Evolutionary conservation across 2,888 invertebrate species (phyloP).

Genomic region (Myathropa florea): DNA sequence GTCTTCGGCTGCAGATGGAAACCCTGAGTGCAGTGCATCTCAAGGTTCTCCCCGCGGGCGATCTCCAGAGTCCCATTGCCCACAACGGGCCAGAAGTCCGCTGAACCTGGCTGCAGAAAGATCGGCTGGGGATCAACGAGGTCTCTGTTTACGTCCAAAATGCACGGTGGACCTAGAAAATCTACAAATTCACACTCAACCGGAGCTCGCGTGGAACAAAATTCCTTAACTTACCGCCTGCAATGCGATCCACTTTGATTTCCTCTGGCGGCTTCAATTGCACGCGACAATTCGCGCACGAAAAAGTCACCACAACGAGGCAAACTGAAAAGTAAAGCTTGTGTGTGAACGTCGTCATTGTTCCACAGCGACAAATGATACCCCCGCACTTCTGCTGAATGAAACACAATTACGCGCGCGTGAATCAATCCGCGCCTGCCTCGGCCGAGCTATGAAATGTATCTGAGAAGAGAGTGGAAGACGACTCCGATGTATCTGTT

Average conservation of each 20-base stretch:
- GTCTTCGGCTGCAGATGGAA: constrained; percentile 66
- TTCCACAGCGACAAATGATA: background rate
- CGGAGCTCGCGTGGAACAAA: background rate
- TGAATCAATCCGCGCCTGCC: background rate
- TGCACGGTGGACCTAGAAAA: constrained; percentile 72
- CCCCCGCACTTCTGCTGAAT: background rate
- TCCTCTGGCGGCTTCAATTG: constrained; percentile 40
- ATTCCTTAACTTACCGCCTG: constrained; percentile 24
- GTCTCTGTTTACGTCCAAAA: constrained; percentile 74
- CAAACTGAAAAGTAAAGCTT: background rate
- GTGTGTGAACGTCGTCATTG: constrained; percentile 6
- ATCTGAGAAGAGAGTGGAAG: constrained; percentile 7
- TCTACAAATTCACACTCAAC: background rate
- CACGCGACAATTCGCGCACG: constrained; percentile 4
- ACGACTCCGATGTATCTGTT: background rate
- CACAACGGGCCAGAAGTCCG: constrained; percentile 76
- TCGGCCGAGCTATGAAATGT: constrained; percentile 13
- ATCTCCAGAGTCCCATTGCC: constrained; percentile 75
- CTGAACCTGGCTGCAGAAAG: constrained; percentile 80
- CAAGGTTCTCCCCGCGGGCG: constrained; percentile 74
- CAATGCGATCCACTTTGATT: constrained; percentile 54
- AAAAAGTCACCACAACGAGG: background rate
- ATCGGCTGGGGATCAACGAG: constrained; percentile 83
- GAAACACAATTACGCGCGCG: background rate
- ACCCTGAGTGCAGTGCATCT: constrained; percentile 75